Conservation (phyloP, 2,113 vertebrate species). For the Lagopus leucura region DNA sequence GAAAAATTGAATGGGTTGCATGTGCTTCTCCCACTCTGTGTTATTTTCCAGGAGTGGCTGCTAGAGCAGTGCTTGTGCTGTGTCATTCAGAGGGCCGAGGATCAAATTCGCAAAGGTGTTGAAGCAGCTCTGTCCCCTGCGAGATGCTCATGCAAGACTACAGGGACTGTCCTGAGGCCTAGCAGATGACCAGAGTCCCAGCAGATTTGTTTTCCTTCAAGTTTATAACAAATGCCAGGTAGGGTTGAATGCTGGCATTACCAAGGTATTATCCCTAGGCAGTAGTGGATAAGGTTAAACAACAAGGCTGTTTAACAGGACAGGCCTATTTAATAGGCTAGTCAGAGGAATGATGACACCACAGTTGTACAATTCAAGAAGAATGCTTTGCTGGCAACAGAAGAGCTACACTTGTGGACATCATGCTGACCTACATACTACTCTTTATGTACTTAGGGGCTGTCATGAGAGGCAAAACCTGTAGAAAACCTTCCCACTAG, state of each 20-base stretch:
- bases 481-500: background rate
- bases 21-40: background rate
- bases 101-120: background rate
- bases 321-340: background rate
- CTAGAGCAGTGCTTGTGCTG: background rate
- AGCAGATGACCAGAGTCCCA: background rate
- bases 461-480: background rate
- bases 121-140: background rate
- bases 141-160: background rate
- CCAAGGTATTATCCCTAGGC: background rate
- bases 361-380: background rate
- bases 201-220: background rate
- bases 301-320: background rate
- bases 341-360: background rate
- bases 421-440: background rate
- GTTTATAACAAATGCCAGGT: background rate
- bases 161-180: background rate
- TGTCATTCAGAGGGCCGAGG: background rate
- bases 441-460: background rate
- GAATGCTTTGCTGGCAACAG: background rate
- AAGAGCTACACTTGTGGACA: background rate
- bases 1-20: background rate
- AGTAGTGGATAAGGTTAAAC: background rate
- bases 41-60: background rate
- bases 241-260: rapidly evolving